phyloP scores from a whole-genome alignment of 2,797 vertebrate genomes.

The Neosilurus mollespiculum region DNA sequence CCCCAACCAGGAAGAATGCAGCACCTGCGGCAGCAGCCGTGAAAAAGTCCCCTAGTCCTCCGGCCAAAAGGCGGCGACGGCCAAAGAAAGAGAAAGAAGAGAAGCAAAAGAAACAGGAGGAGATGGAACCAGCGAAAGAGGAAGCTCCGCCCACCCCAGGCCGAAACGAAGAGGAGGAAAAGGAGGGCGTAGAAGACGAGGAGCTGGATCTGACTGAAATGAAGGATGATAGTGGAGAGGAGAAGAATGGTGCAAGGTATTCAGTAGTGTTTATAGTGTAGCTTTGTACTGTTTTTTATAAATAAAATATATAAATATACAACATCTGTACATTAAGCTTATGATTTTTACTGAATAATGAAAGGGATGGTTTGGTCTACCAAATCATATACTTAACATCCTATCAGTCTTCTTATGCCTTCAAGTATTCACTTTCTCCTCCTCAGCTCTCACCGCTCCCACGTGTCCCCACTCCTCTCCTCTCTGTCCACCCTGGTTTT shows the following conservation, averaged over 20 bases:
- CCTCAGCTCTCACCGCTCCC: slow-evolving; percentile 66
- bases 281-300: not conserved
- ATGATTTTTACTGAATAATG: not conserved
- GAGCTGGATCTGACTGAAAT: slow-evolving; percentile 55
- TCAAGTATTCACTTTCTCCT: not conserved
- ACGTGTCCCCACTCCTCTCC: slow-evolving; percentile 74
- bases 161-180: slow-evolving; percentile 69
- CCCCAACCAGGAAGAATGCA: slow-evolving; percentile 50
- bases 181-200: slow-evolving; percentile 66
- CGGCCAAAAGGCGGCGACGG: slow-evolving; percentile 66
- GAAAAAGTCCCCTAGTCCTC: slow-evolving; percentile 49
- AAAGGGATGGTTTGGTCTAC: not conserved
- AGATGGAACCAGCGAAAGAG: slow-evolving; percentile 62
- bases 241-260: slow-evolving; percentile 68
- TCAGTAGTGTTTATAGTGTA: not conserved
- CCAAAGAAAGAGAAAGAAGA: slow-evolving; percentile 72
- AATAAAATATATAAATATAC: no score
- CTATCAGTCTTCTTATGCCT: not conserved
- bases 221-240: slow-evolving; percentile 56
- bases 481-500: slow-evolving; percentile 76
- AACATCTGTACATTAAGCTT: no score
- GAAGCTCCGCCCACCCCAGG: slow-evolving; percentile 71
- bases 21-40: slow-evolving; percentile 35
- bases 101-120: slow-evolving; percentile 57
- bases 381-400: not conserved